These are phyloP conservation scores for Chamaea fasciata DNA, from an alignment of 2,113 vertebrate species.

Conservation along the genomic window DNA sequence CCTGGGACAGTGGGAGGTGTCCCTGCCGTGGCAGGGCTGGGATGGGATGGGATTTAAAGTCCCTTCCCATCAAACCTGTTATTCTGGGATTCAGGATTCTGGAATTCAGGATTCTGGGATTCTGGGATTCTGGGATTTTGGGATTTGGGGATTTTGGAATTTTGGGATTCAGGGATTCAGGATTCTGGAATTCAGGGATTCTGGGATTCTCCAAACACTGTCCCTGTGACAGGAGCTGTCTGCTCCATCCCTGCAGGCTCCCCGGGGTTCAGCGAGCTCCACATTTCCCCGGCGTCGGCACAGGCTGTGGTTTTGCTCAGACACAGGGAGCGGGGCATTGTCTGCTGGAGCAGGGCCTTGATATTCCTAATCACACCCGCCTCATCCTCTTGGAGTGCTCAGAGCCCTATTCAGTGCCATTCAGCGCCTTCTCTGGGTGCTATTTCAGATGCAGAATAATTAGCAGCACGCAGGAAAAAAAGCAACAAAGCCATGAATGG, in stretches of 20 bases:
- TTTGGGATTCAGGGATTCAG: no score
- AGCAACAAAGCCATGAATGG: constrained; percentile 78
- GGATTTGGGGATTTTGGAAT: no score
- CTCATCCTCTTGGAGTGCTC: constrained; percentile 43
- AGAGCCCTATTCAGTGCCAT: constrained; percentile 70
- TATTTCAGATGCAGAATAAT: constrained; percentile 78
- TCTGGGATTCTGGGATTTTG: no score
- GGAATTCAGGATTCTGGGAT: no score
- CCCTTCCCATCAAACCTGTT: background rate
- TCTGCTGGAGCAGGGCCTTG: constrained; percentile 61
- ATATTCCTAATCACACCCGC: constrained; percentile 59
- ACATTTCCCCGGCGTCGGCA: background rate
- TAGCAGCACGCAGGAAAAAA: constrained; percentile 77
- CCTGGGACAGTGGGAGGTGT: background rate
- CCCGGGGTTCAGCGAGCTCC: background rate
- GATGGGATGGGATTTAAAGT: background rate
- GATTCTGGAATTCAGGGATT: no score
- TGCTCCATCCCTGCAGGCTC: background rate
- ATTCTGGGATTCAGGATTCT: no score
- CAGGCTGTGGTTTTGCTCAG: constrained; percentile 43
- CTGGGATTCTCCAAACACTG: background rate
- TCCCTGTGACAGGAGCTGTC: background rate
- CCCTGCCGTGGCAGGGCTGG: background rate
- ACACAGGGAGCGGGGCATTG: constrained; percentile 43
- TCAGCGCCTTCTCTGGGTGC: constrained; percentile 69